These are phyloP conservation scores for Mimas tiliae DNA, from an alignment of 2,888 invertebrate species.

Conservation along the genomic window DNA sequence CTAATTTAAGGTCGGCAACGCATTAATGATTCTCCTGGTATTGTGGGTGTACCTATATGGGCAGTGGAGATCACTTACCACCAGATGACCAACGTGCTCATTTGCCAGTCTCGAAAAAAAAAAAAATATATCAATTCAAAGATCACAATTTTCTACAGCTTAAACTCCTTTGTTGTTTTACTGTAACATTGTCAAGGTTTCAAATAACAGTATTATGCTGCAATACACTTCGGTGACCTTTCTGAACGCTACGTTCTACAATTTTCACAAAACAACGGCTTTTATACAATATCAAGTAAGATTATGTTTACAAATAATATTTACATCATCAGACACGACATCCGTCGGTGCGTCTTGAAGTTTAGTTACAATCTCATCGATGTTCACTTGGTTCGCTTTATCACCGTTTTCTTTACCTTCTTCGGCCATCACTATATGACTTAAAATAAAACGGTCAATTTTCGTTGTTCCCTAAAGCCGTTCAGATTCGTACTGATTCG, in stretches of 20 bases:
- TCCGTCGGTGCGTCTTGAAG: conserved; percentile 60
- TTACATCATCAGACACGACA: conserved; percentile 61
- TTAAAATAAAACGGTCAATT: conserved; percentile 47
- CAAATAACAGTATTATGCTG: not conserved
- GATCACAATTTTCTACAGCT: no score
- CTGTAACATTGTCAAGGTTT: not conserved
- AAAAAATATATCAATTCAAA: no score
- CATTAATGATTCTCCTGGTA: no score
- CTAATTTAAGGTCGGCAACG: no score
- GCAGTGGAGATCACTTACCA: no score
- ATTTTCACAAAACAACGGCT: not conserved
- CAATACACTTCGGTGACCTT: conserved; percentile 12
- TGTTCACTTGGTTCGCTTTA: conserved; percentile 45
- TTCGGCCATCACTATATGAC: conserved; percentile 53
- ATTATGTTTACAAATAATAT: conserved; percentile 30
- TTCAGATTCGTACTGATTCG: conserved; percentile 49
- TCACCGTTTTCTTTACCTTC: conserved; percentile 46
- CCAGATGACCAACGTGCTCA: no score
- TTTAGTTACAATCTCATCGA: conserved; percentile 54
- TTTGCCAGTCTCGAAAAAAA: no score
- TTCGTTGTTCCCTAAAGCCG: conserved; percentile 48
- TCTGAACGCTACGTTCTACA: conserved; percentile 1
- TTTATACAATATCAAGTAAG: not conserved
- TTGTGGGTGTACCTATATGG: no score
- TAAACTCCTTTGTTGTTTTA: not conserved